Conservation (phyloP, 2,113 vertebrate genomes). For the Arizona elegans region DNA sequence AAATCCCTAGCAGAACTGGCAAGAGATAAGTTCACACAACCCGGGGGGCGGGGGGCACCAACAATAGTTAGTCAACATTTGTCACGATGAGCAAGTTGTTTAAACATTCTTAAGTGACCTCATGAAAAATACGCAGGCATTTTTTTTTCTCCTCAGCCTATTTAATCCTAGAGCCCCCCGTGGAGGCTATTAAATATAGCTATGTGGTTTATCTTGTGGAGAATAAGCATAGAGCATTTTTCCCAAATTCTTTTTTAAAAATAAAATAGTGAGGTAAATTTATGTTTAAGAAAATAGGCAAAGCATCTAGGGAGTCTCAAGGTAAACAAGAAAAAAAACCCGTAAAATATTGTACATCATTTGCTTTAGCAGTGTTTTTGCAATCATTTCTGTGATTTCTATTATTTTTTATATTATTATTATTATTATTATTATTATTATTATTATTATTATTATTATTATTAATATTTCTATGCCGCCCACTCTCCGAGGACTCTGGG, state of each 20-base stretch:
- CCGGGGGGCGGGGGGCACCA: too few species aligned
- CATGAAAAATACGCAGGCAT: neutral
- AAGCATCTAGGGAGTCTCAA: neutral
- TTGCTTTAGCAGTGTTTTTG: neutral
- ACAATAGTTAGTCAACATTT: neutral
- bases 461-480: too few species aligned
- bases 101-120: neutral
- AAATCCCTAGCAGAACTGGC: neutral
- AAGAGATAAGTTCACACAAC: neutral
- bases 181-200: neutral
- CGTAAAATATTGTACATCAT: neutral
- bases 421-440: too few species aligned
- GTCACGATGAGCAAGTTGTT: neutral
- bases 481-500: too few species aligned
- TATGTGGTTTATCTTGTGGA: neutral
- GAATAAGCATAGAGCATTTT: neutral
- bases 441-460: too few species aligned
- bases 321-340: neutral
- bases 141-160: accelerated
- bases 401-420: too few species aligned
- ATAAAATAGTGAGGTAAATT: neutral
- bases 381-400: neutral
- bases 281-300: neutral
- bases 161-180: neutral
- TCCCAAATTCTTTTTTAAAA: neutral